Evolutionary conservation across 2,888 invertebrate species (phyloP), one percentile per base, ranked within the genome.

Genomic region (Crepidodera aurea): DNA sequence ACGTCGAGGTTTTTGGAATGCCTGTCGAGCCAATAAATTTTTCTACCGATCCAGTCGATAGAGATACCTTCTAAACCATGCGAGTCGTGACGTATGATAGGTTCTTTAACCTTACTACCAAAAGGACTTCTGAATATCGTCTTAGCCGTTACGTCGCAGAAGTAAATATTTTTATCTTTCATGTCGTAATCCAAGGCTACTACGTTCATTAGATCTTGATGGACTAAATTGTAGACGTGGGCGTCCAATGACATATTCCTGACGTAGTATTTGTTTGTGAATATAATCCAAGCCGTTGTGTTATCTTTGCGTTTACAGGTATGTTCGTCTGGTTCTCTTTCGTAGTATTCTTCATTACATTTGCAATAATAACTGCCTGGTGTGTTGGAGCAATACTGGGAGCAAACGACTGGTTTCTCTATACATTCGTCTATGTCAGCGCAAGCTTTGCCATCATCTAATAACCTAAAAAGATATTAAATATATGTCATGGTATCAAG

Each of bases 51-150:
- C 98, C 98, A 98, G 81, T 99, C 99, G 6, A 99, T 86, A 0
- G 97, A 92, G 46, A 99, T 90, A 7, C 98, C 98, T 84, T 99
- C 98, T n/a, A 99, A 84, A 1, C 97, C 97, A 73, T 96, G 93
- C 0, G 95, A 95, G 77, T 97, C 96, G 76, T 97, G 96, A 42
- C 94, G 85, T 42, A 98, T 90, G 0, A 97, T 89, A 0, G 93
- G 88, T 81, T 96, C 93, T 69, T 89, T 89, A 16, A 19, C 34
- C 32, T 55, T 63, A 4, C 84, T 84, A 6, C 79, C 79, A 62
- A 85, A 86, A 68, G 87, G 86, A 0, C 89, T 91, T 72, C 94
- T 86, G 81, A 90, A 95, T 64, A 98, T 97, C 0, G 94, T 95
- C 80, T 97, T 97, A 0, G 94, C 95, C 0, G 94, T 94, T 0